Evolutionary conservation across 1,140 invertebrate genomes (phyloP), one percentile per base, ranked within the genome.

Genomic region (Orchesella cincta): DNA sequence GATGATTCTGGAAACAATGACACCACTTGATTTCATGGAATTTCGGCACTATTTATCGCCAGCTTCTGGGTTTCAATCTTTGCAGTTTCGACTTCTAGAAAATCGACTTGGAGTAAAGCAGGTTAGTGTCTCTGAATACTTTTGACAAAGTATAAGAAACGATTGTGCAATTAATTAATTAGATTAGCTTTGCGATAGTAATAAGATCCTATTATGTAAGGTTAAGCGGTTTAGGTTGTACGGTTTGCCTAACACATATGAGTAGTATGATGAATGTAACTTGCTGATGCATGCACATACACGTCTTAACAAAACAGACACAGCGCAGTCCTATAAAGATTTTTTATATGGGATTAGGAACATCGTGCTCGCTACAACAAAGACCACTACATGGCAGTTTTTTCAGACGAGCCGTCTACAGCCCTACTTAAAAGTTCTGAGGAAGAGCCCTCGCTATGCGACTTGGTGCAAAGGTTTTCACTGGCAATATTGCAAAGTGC

Each of bases 1-100:
- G 12, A 92, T 93, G 83, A 98, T 99, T 82, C 85, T 99, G 74
- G 98, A 99, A 86, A 98, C 96, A 0, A 99, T 99, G 97, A 97
- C 95, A 0, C 96, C 97, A 0, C 85, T 97, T 70, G 97, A 98
- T 87, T 99, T 98, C 83, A 95, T 98, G 91, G 96, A 97, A 79
- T 98, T 98, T 85, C 88, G 96, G 52, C 90, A 93, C 77, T 96
- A 95, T 84, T 86, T 99, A 1, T 92, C 93, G 1, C 93, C 97
- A 0, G 96, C 97, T 0, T 99, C 97, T 0, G 98, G 98, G 1
- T 99, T 99, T 84, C 98, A 99, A 83, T 98, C 96, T 81, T 85
- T 98, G 28, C 98, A 99, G 85, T 99, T 99, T 86, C 90, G 97
- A 3, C 86, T 99, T 0, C 86, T 99, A 23, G 97, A 99, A 87